Conservation (phyloP, 1,140 invertebrate genomes). For the Drosophila simulans region DNA sequence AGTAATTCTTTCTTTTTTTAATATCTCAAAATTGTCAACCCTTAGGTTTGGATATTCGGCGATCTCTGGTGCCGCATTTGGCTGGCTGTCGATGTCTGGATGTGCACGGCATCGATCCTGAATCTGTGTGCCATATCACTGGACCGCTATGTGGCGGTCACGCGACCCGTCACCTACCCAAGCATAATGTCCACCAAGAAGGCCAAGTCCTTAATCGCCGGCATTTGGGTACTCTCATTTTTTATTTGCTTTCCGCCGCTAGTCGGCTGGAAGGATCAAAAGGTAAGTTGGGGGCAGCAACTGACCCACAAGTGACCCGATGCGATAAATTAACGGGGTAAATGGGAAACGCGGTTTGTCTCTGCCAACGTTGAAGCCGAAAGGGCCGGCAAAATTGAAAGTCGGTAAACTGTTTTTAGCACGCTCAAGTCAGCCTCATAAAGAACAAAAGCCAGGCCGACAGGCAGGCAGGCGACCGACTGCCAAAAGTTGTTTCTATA, state of each 20-base stretch:
- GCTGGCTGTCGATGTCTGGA: slow-evolving; percentile 97
- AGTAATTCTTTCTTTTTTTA: no score
- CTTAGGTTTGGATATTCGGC: slow-evolving; percentile 95
- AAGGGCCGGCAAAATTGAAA: slow-evolving; percentile 87
- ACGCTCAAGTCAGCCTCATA: slow-evolving; percentile 58
- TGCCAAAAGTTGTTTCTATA: slow-evolving; percentile 16
- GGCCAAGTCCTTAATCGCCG: slow-evolving; percentile 94
- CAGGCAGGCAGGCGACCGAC: neutral
- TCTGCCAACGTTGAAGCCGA: slow-evolving; percentile 24
- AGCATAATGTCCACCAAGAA: slow-evolving; percentile 95
- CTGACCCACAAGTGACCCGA: slow-evolving; percentile 27
- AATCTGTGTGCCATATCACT: slow-evolving; percentile 96
- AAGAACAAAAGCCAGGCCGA: slow-evolving; percentile 13
- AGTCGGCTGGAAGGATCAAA: slow-evolving; percentile 96
- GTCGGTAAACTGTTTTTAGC: slow-evolving; percentile 47
- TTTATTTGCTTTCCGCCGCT: slow-evolving; percentile 98
- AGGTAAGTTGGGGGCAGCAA: slow-evolving; percentile 85
- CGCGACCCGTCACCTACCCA: slow-evolving; percentile 96
- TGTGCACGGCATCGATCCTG: slow-evolving; percentile 97
- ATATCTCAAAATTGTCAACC: neutral
- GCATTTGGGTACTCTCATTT: slow-evolving; percentile 97
- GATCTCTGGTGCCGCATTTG: slow-evolving; percentile 96
- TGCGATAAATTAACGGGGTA: slow-evolving; percentile 46
- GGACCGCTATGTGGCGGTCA: slow-evolving; percentile 97
- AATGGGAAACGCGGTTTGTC: slow-evolving; percentile 39